Evolutionary conservation across 2,888 invertebrate genomes (phyloP), one percentile per base, ranked within the genome.

Genomic region (Drosophila anomalipes): DNA sequence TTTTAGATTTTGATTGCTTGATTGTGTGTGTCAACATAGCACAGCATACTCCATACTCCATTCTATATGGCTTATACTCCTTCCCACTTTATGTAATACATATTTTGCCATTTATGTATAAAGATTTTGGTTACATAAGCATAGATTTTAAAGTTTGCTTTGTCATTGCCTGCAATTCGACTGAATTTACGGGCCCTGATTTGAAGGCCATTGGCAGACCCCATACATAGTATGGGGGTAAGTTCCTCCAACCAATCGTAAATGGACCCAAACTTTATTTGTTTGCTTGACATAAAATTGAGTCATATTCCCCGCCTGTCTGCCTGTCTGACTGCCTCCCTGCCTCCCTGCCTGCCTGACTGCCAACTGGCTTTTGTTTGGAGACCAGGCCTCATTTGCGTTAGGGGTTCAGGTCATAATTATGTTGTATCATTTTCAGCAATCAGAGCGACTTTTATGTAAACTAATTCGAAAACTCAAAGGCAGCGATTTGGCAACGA

Each of bases 1-100:
- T 91, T 90, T 90, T 79, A 90, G 90, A 90, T 85, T 89, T 86
- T 91, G 90, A 90, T 89, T 89, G 91, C 91, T 90, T 91, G 91
- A 89, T 89, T 89, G 82, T 90, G 86, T 91, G 82, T 89, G 89
- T 82, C 88, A 89, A 90, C 88, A 79, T 73, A 63, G 56, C 22
- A 5, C 16, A 53, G 22, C 53, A 26, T 26, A 19, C 12, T n/a
- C 28, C 30, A 28, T 39, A 52, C 37, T 37, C 37, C 51, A 16
- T 22, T 7, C 22, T 4, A 3, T 4, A 35, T 35, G 14, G 14
- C 35, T 14, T 14, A 16, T 12, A 22, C 12, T 22, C 47, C 47
- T 16, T 16, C 56, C 33, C 59, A 64, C 39, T 41, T n/a, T 39
- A 35, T 54, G 7, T 78, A n/a, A 26, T 10, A 14, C 30, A 32